Base-by-base conservation (phyloP, 2,797 vertebrate genomes). In the Hemibagrus guttatus region DNA sequence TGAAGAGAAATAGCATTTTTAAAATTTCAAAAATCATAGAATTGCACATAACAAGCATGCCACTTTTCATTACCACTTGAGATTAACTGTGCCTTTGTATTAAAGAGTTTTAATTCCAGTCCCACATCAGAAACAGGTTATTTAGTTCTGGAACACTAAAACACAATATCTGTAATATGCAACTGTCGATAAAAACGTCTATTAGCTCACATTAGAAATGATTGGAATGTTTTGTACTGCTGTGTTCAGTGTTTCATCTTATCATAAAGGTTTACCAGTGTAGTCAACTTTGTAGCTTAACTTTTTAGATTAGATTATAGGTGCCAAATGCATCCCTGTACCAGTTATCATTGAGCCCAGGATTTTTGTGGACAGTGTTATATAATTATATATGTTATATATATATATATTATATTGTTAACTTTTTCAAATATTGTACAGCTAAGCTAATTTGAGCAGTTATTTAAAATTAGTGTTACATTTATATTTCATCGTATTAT, bases 1-100 rank as follows among this genome's bases (percentile, higher is more conserved):
- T 6, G 93, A 94, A 90, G 64, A 84, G 72, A 87, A 75, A 72
- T 14, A 2, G 17, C 12, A 42, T 74, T 74, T 56, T 66, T 39
- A 19, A 58, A 17, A 81, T n/a, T 23, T 46, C 31, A 61, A 82
- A 61, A 17, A 6, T 42, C 16, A 52, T 4, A 63, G n/a, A 81
- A 2, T 75, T 46, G 17, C 11, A 54, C 56, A 81, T 54, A 54
- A 80, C 2, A 17, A 14, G 13, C n/a, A n/a, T 11, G 54, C 14
- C 1, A n/a, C n/a, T 39, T 39, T 19, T 71, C 2, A 39, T 66
- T 66, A 31, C n/a, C 28, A 21, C 66, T 69, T 69, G 66, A 39
- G 31, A 28, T 69, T 31, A 69, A 35, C 31, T 8, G 17, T 39
- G 8, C 1, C 31, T 68, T 17, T 7, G 16, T 71, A 39, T 71